Evolutionary conservation across 2,797 vertebrate genomes (phyloP).

Genomic region (Rhodeus uyekii): DNA sequence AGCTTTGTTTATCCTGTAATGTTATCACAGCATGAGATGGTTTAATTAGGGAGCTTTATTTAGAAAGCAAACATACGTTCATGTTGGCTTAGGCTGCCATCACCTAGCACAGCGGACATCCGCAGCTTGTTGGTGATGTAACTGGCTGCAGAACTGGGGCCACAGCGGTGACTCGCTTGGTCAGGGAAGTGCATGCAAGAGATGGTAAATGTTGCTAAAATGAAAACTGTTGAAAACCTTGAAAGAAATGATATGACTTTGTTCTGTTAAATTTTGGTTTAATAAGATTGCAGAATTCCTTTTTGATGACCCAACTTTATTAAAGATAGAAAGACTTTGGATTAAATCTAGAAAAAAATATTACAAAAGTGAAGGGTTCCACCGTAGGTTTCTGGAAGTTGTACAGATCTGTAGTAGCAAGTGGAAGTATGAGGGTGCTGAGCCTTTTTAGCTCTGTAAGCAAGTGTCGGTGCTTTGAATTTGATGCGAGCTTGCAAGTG

Average conservation of each 20-base stretch:
- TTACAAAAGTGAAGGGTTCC: no score
- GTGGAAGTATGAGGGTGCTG: no score
- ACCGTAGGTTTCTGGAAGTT: no score
- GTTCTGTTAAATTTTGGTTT: background rate
- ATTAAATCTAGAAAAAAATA: background rate
- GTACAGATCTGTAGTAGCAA: no score
- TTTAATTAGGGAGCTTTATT: slow-evolving; percentile 82
- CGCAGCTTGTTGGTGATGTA: slow-evolving; percentile 53
- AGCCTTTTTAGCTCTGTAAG: no score
- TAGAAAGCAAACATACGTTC: slow-evolving; percentile 79
- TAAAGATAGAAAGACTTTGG: background rate
- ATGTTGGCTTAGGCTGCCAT: slow-evolving; percentile 72
- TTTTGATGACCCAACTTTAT: background rate
- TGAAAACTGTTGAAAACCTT: background rate
- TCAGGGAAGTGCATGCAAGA: background rate
- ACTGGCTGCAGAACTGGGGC: slow-evolving; percentile 54
- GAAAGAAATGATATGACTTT: background rate
- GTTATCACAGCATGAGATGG: slow-evolving; percentile 75
- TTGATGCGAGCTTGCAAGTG: no score
- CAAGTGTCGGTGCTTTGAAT: no score
- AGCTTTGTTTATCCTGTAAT: slow-evolving; percentile 75
- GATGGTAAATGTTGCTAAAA: background rate
- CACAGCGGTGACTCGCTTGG: slow-evolving; percentile 6
- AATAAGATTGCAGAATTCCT: background rate
- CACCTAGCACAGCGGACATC: slow-evolving; percentile 66